Percentiles rank a stretch among this genome's conserved stretches.
Evolutionary conservation across 2,797 vertebrate genomes (phyloP).

Genomic region (Psittacula derbiana): DNA sequence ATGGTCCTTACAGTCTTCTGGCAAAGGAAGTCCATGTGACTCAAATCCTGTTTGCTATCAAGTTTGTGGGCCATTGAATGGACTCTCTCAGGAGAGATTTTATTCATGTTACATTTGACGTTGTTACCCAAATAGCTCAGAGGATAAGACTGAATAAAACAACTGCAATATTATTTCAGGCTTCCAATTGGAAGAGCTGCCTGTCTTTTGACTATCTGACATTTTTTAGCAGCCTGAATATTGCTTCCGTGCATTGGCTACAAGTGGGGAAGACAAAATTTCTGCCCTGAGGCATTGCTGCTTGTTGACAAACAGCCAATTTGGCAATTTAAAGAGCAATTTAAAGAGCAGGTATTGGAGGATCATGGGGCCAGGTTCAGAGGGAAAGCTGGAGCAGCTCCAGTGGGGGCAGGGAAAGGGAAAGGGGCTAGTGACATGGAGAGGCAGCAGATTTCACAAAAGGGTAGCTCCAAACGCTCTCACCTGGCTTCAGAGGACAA

Average conservation of each 20-base stretch:
- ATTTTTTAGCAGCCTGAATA: neutral
- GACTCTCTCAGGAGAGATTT: constrained; percentile 1
- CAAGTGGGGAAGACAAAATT: neutral
- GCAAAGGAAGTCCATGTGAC: neutral
- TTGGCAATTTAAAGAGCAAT: neutral
- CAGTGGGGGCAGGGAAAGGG: fast-evolving
- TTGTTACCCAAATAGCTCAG: neutral
- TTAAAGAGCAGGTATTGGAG: neutral
- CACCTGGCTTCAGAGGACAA: neutral
- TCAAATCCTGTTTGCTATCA: constrained; percentile 13
- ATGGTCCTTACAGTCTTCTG: neutral
- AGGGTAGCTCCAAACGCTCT: neutral
- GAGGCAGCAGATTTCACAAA: neutral
- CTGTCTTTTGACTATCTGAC: neutral
- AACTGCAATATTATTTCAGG: neutral
- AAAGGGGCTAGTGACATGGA: neutral
- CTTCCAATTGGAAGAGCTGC: neutral
- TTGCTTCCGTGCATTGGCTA: neutral
- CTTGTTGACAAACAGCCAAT: neutral
- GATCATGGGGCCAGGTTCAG: neutral
- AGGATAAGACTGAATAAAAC: neutral
- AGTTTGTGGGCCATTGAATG: neutral
- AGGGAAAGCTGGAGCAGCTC: neutral
- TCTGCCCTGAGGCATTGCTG: neutral
- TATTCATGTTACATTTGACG: constrained; percentile 5